Evolutionary conservation across 1,140 invertebrate species (phyloP).

Genomic region (Lepeophtheirus salmonis): DNA sequence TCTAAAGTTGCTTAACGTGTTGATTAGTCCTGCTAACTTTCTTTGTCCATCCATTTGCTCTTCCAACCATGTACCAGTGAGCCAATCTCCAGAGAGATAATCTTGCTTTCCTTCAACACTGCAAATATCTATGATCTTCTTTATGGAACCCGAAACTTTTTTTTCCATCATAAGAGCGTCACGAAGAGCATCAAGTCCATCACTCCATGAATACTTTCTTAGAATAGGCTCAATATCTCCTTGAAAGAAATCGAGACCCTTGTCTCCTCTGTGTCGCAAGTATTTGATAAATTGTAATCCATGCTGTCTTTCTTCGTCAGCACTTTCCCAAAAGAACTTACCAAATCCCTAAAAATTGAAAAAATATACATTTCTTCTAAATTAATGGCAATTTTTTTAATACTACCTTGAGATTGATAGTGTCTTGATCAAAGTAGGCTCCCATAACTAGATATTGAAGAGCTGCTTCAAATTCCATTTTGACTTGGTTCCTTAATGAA

Average conservation of each 20-base stretch:
- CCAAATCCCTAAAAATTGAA: background rate
- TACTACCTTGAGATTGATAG: background rate
- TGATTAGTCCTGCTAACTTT: conserved; percentile 16
- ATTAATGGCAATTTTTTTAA: background rate
- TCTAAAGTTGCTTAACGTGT: conserved; percentile 11
- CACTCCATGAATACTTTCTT: conserved; percentile 9
- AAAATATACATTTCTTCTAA: background rate
- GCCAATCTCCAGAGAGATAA: conserved; percentile 11
- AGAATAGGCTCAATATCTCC: conserved; percentile 12
- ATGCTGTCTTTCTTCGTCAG: conserved; percentile 14
- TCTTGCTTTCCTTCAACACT: conserved; percentile 9
- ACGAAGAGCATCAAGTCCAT: conserved; percentile 10
- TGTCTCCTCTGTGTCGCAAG: conserved; percentile 3
- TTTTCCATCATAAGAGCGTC: conserved; percentile 17
- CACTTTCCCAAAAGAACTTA: conserved; percentile 12
- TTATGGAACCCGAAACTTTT: conserved; percentile 12
- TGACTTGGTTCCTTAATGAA: background rate
- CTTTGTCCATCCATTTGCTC: conserved; percentile 16
- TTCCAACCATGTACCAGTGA: conserved; percentile 16
- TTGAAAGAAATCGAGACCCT: background rate
- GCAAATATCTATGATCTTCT: conserved; percentile 16
- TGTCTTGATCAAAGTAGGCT: conserved; percentile 16
- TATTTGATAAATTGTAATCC: conserved; percentile 15
- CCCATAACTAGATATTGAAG: conserved; percentile 16
- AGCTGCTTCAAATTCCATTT: conserved; percentile 14